A percentile compares a stretch with the other conserved stretches of the same genome.
These are phyloP conservation scores for Polyodon spathula DNA, from an alignment of 2,113 vertebrate species.

Conservation along the genomic window DNA sequence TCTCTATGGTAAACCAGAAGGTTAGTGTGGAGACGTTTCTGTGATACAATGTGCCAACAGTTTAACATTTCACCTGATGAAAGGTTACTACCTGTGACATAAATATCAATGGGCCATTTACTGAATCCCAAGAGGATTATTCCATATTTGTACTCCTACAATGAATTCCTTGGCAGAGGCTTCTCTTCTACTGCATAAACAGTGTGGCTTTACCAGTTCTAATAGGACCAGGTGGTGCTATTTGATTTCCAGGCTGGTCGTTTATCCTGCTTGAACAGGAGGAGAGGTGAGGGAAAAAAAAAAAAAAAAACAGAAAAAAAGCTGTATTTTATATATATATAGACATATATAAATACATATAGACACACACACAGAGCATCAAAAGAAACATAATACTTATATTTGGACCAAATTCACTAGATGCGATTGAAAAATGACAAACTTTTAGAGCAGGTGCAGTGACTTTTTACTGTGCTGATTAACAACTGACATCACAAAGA, in stretches of 20 bases:
- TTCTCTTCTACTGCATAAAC: slow-evolving; percentile 12
- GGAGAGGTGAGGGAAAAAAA: background rate
- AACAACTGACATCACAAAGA: too few relatives aligned
- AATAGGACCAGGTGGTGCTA: slow-evolving; percentile 22
- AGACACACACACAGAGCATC: too few relatives aligned
- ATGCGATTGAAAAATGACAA: too few relatives aligned
- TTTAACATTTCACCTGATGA: slow-evolving; percentile 20
- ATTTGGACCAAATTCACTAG: too few relatives aligned
- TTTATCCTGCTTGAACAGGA: slow-evolving; percentile 24
- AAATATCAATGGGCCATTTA: slow-evolving; percentile 18
- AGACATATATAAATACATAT: too few relatives aligned
- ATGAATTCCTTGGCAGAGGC: slow-evolving; percentile 16
- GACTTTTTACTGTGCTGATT: too few relatives aligned
- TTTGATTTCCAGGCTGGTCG: slow-evolving; percentile 22
- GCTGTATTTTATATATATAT: too few relatives aligned
- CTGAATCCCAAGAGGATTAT: slow-evolving; percentile 24
- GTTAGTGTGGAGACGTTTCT: slow-evolving; percentile 21
- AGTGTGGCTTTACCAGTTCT: slow-evolving; percentile 15
- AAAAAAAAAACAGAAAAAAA: too few relatives aligned
- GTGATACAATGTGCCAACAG: slow-evolving; percentile 24
- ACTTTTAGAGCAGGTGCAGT: too few relatives aligned
- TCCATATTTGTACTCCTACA: slow-evolving; percentile 22
- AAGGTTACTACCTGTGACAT: slow-evolving; percentile 20
- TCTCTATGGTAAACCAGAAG: slow-evolving; percentile 21
- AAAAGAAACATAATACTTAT: too few relatives aligned